phyloP scores from a whole-genome alignment of 2,113 vertebrate species.

The Notarius lentiginosus region DNA sequence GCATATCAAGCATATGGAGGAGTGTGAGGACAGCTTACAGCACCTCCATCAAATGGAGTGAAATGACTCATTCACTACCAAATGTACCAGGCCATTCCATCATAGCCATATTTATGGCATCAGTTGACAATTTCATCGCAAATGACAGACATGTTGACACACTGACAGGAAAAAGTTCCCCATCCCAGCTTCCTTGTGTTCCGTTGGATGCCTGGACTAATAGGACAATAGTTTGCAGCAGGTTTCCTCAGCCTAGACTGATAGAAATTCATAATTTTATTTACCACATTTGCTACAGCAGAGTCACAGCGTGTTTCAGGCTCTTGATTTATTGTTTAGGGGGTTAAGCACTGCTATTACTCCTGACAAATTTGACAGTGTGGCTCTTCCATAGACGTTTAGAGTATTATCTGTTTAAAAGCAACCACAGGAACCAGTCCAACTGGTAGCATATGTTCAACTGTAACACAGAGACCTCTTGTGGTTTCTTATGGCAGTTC shows the following conservation, averaged over 20 bases:
- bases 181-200: neutral
- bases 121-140: constrained; percentile 21
- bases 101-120: constrained; percentile 25
- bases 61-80: constrained; percentile 46
- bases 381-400: constrained; percentile 23
- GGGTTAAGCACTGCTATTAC: constrained; percentile 17
- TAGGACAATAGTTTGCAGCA: constrained; percentile 1
- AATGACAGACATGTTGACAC: constrained; percentile 36
- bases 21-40: constrained; percentile 42
- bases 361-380: constrained; percentile 28
- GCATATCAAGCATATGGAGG: constrained; percentile 36
- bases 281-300: neutral
- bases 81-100: constrained; percentile 45
- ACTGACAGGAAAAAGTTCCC: constrained; percentile 23
- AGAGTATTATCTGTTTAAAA: constrained; percentile 37
- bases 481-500: constrained; percentile 33
- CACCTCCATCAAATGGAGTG: constrained; percentile 47
- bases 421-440: constrained; percentile 31
- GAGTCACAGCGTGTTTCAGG: neutral
- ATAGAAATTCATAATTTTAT: neutral
- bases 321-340: constrained; percentile 35
- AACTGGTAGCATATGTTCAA: constrained; percentile 25
- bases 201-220: neutral
- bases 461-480: constrained; percentile 51
- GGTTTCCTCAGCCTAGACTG: neutral